A percentile compares a stretch with the other conserved stretches of the same genome.
These are phyloP conservation scores for Pardalotus punctatus DNA, from an alignment of 2,113 vertebrate species.

Conservation along the genomic window DNA sequence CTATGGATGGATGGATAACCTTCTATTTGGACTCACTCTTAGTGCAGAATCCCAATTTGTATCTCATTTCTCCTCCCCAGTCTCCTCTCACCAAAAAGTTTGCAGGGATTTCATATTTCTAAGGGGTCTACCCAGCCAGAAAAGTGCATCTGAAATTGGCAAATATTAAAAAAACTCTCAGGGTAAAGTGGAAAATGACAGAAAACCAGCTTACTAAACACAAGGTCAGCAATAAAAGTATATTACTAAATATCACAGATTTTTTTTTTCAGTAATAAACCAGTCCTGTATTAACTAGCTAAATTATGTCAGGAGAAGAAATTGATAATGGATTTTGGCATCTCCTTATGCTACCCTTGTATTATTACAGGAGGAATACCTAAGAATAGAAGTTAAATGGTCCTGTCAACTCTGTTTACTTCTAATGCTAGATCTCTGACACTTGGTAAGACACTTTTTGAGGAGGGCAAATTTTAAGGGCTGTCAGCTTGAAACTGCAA, in stretches of 20 bases:
- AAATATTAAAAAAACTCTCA: neutral
- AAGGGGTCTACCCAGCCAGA: neutral
- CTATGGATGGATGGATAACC: neutral
- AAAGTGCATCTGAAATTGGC: neutral
- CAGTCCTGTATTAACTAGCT: neutral
- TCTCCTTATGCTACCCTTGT: neutral
- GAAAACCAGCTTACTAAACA: neutral
- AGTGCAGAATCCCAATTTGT: neutral
- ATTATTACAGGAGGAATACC: neutral
- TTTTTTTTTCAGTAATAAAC: neutral
- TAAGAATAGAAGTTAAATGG: neutral
- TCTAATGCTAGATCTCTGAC: neutral
- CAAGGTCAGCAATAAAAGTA: neutral
- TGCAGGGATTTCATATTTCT: neutral
- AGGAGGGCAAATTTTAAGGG: neutral
- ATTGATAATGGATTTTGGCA: neutral
- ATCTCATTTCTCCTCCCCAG: neutral
- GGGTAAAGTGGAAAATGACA: neutral
- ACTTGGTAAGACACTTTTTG: neutral
- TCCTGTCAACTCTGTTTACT: neutral
- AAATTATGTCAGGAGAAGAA: neutral
- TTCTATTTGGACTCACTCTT: neutral
- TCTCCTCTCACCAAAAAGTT: neutral
- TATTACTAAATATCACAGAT: neutral
- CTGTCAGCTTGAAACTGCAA: neutral